Evolutionary conservation across 2,113 vertebrate species (phyloP), one percentile per base, ranked within the genome.

Genomic region (Octodon degus): DNA sequence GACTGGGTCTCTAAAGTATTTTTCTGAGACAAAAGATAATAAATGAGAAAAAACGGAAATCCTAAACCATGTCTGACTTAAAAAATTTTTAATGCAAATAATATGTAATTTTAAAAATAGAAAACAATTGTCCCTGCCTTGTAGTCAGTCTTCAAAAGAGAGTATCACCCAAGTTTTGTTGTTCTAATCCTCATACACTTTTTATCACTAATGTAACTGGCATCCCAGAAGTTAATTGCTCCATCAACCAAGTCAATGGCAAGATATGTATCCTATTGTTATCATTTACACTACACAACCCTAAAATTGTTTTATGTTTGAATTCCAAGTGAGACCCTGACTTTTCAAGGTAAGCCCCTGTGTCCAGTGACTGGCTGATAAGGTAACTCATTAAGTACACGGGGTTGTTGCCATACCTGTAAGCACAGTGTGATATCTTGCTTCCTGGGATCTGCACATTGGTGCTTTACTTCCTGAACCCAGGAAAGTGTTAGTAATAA

Each of bases 171-270:
- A 43, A 17, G 25, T 34, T 88, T 76, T 86, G 25, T 53, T 86
- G 85, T 67, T 58, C 60, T 86, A 89, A 76, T 53, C 37, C n/a
- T 89, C 12, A 8, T 43, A 47, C 6, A 2, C 10, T 82, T 70
- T 96, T 62, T 30, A 89, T 67, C 79, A 83, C 19, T 60, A 55
- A 30, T 37, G 37, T 86, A 83, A 87, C 34, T 58, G 25, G 19
- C 47, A 70, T 95, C 22, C 40, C 53, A 80, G 67, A 83, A 96
- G 43, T 82, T 91, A 86, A 68, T 82, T 91, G 81, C 34, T 72
- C 55, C 50, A 53, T 50, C n/a, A 30, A 24, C 34, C 62, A 94
- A 79, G 85, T 63, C 87, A 91, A 76, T 6, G 34, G 77, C 65
- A 95, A 93, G 34, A 14, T 58, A n/a, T 24, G 19, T 2, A 6